Base-by-base conservation (phyloP, 2,888 invertebrate genomes). In the Crossocerus cetratus region DNA sequence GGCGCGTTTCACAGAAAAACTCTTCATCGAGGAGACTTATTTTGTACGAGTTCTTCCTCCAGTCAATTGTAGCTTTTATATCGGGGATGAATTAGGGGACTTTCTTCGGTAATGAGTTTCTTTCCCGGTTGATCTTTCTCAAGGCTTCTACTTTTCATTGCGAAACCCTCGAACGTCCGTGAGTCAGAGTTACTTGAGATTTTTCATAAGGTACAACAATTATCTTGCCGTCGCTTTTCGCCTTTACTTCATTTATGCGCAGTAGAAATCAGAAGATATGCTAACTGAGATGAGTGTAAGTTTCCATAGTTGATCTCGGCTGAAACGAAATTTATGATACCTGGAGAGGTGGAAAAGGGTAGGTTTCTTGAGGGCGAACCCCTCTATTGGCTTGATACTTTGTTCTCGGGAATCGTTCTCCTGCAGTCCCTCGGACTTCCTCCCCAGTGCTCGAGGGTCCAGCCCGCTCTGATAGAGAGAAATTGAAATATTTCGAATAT, bases 121-220 rank as follows among this genome's bases (percentile, higher is more conserved):
- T 76, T 72, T 22, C 44, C 60, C 58, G 57, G 53, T 22, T 20
- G 67, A 69, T 77, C 71, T 71, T 74, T 68, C 75, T 77, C 49
- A 75, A 69, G 86, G 86, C 68, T 86, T 86, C 86, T 18, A 42
- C 61, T 43, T 61, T 64, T 65, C 69, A 16, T 72, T 55, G 58
- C 53, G 83, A 84, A 74, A 55, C 82, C 84, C 74, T 49, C 49
- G 49, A 49, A 49, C 14, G 49, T n/a, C n/a, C 49, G 3, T 16
- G 49, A 49, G 5, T 49, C 49, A 49, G 49, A 16, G 14, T 14
- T 14, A 11, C 16, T 16, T 13, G 1, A 11, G n/a, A n/a, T 49
- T 49, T n/a, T 3, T n/a, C 49, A 49, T 16, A 49, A 49, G 1
- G 16, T 49, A 49, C 16, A 1, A 49, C 49, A 49, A 16, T 16